These are phyloP conservation scores for Xylophagus ater DNA, from an alignment of 2,888 invertebrate genomes.

Conservation along the genomic window DNA sequence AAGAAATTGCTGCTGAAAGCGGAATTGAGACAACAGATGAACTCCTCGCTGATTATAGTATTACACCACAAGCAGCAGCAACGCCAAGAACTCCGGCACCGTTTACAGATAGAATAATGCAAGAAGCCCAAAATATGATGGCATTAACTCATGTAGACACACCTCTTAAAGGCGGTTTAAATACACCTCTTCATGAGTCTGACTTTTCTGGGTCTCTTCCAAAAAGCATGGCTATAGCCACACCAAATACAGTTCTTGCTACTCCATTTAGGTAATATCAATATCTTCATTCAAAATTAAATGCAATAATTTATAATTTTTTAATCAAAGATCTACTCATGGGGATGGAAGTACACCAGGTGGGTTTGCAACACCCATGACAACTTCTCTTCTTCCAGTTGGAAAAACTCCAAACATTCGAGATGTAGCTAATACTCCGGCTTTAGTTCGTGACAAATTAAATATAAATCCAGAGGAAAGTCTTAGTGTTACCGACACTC, in stretches of 20 bases:
- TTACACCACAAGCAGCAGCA: conserved; percentile 56
- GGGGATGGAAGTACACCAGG: conserved; percentile 53
- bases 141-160: conserved; percentile 96
- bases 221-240: conserved; percentile 55
- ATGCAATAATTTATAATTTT: conserved; percentile 1
- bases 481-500: conserved; percentile 58
- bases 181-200: conserved; percentile 82
- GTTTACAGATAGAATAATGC: conserved; percentile 68
- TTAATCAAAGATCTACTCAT: conserved; percentile 46
- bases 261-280: conserved; percentile 61
- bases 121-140: conserved; percentile 99
- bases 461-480: conserved; percentile 88
- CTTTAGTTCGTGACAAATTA: conserved; percentile 81
- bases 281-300: conserved; percentile 19
- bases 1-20: conserved; percentile 72
- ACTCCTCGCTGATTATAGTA: conserved; percentile 82
- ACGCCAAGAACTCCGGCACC: conserved; percentile 81
- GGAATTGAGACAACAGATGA: conserved; percentile 72
- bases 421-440: conserved; percentile 44
- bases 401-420: conserved; percentile 24
- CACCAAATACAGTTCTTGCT: conserved; percentile 83
- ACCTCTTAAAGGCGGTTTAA: conserved; percentile 89
- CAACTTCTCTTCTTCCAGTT: conserved; percentile 40
- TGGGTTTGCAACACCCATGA: conserved; percentile 47
- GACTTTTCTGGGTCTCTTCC: conserved; percentile 82